Base-by-base conservation (phyloP, 2,888 invertebrate species). In the Temnothorax unifasciatus region DNA sequence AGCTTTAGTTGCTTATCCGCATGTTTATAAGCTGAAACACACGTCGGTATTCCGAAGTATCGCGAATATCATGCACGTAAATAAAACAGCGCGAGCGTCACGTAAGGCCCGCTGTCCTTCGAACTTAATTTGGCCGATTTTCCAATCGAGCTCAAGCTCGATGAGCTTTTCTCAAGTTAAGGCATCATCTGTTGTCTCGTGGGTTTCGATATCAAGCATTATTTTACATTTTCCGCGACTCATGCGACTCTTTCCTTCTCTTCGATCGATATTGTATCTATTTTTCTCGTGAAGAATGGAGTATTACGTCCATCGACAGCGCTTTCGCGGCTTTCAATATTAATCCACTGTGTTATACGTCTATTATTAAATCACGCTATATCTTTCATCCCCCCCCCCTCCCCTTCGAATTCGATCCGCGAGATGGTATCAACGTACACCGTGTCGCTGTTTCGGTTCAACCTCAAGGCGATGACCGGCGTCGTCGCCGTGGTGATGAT, bases 401-500 rank as follows among this genome's bases (percentile, higher is more conserved):
- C 0, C 5, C 41, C 0, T 41, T 41, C 4, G 59, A 79, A 69
- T 57, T 38, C 29, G 52, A 54, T 25, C 41, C 41, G 38, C 29
- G 63, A 47, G 29, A 29, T 29, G 29, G 3, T 29, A 29, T 29
- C 21, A 87, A 87, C 93, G 41, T 93, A 94, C 93, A 93, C 90
- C 5, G 91, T 88, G 18, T 92, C 92, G 13, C 89, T 90, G 83
- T 89, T 93, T 69, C 88, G 88, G 83, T 92, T 93, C 52, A 92
- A 84, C 44, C 88, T 91, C 59, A 94, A 88, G 21, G 93, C 92
- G 69, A 94, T 93, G 59, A 94, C 92, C 13, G 94, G 94, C 2
- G 94, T 94, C 25, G 91, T 88, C 47, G 75, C 71, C 18, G 85
- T 83, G 59, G 91, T 89, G 57, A 89, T 84, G 75, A 90, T 89